Percentiles rank a stretch among this genome's conserved stretches.
These are phyloP conservation scores for Paramormyrops kingsleyae DNA, from an alignment of 2,113 vertebrate species.

Conservation along the genomic window DNA sequence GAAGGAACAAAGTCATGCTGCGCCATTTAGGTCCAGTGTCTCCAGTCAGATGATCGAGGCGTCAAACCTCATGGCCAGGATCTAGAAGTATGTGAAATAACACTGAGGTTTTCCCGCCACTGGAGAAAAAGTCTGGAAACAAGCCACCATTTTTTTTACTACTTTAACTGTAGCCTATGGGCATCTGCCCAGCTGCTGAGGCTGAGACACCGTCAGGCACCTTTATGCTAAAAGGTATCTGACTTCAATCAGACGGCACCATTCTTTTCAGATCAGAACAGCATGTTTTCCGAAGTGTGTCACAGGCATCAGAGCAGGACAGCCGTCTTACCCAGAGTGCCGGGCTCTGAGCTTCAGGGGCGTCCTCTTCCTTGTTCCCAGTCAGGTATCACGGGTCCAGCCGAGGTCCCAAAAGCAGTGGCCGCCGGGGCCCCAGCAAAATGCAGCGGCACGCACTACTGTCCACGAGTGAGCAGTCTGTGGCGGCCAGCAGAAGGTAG, in stretches of 20 bases:
- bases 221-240: background rate
- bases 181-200: background rate
- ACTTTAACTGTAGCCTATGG: background rate
- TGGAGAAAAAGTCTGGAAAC: background rate
- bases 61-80: constrained; percentile 99
- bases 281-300: background rate
- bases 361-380: constrained; percentile 26
- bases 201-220: background rate
- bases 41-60: constrained; percentile 97
- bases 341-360: constrained; percentile 81
- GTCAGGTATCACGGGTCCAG: background rate
- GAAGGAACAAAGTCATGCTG: constrained; percentile 99
- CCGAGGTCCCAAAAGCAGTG: background rate
- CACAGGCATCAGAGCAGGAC: background rate
- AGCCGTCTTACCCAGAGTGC: constrained; percentile 74
- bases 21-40: constrained; percentile 99
- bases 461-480: background rate
- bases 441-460: background rate
- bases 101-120: background rate
- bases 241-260: background rate
- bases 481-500: background rate
- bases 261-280: background rate
- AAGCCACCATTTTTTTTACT: background rate
- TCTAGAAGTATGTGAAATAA: constrained; percentile 51
- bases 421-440: background rate